A percentile compares a stretch with the other conserved stretches of the same genome.
Evolutionary conservation across 2,113 vertebrate species (phyloP).

Genomic region (Bagarius yarrelli): DNA sequence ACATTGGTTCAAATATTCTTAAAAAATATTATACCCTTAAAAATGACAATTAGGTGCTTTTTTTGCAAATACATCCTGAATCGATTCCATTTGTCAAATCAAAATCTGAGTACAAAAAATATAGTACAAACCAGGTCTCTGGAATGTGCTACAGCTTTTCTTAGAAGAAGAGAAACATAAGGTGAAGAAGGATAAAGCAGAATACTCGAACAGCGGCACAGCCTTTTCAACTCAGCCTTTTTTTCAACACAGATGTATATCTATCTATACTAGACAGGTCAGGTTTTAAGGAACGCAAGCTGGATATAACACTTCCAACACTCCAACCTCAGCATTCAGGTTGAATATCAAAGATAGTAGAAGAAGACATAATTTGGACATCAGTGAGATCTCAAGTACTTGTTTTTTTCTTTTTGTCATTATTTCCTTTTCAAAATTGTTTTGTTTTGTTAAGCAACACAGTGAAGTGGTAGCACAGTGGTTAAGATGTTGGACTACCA

Average conservation of each 20-base stretch:
- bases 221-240: conserved; percentile 27
- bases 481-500: too few relatives aligned
- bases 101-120: neutral
- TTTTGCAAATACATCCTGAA: too few relatives aligned
- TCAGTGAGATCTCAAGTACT: neutral
- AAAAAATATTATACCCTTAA: too few relatives aligned
- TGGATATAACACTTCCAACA: conserved; percentile 1
- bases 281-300: conserved; percentile 4
- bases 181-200: conserved; percentile 31
- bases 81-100: too few relatives aligned
- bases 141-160: neutral
- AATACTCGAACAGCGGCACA: conserved; percentile 30
- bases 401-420: too few relatives aligned
- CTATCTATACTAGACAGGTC: conserved; percentile 21
- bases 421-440: too few relatives aligned
- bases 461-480: too few relatives aligned
- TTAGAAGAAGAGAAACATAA: conserved; percentile 6
- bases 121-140: neutral
- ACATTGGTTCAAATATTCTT: too few relatives aligned
- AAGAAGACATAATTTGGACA: neutral
- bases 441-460: neutral
- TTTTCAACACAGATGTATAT: neutral
- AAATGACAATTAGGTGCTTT: too few relatives aligned
- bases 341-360: neutral
- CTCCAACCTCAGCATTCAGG: conserved; percentile 20